Base-by-base conservation (phyloP, 1,140 invertebrate genomes). In the Trichogramma pretiosum region DNA sequence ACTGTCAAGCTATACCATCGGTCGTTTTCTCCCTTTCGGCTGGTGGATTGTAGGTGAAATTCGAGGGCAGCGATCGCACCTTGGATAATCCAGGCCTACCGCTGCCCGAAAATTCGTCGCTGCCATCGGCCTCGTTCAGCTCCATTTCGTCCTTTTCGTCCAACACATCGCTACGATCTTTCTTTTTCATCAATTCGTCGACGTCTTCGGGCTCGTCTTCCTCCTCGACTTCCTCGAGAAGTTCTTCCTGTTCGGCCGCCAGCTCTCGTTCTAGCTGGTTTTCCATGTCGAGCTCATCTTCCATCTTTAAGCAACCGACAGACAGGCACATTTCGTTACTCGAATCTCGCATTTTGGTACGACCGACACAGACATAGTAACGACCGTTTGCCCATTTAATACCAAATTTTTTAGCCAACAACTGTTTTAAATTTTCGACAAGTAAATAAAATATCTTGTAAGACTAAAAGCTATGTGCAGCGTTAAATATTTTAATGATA, bases 241-340 rank as follows among this genome's bases (percentile, higher is more conserved):
- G 50, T 48, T 76, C 74, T 35, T 74, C 72, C 37, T 78, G 76
- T 52, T 79, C 77, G 3, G 77, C 77, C 1, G 69, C 73, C 21
- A 82, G 72, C 71, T 93, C 89, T 42, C 86, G 78, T 64, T 92
- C 88, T 10, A 93, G 70, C 59, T 93, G 87, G 24, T 83, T 86
- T 62, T 93, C 89, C 82, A 93, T 88, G 55, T 93, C 89, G 43
- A 88, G 77, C 68, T 93, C 89, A 63, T 93, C 89, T 70, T 93
- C 89, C 80, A 91, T 84, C 78, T 90, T 33, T 30, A 58, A 47
- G 44, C 57, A 43, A 38, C 24, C 17, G 10, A 41, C 2, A 39
- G n/a, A n/a, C n/a, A n/a, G n/a, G n/a, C n/a, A n/a, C n/a, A n/a
- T n/a, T n/a, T n/a, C n/a, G n/a, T n/a, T n/a, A n/a, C n/a, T n/a